Percentiles rank a stretch among this genome's conserved stretches.
Conservation (phyloP, 2,113 vertebrate genomes). For the Boleophthalmus pectinirostris region DNA sequence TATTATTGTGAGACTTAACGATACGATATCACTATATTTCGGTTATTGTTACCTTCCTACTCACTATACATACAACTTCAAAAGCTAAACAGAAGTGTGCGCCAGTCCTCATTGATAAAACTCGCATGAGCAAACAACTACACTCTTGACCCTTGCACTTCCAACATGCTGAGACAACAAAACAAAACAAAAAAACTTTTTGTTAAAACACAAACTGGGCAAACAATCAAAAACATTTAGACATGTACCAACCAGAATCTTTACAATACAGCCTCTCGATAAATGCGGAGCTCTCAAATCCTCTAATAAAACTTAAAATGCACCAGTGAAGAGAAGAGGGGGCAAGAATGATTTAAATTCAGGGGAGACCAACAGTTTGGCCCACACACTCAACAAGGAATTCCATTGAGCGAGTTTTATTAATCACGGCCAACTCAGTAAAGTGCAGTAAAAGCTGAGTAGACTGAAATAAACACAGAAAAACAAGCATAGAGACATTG, state of each 20-base stretch:
- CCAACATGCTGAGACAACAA: not conserved
- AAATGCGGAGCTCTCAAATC: constrained; percentile 44
- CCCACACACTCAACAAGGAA: constrained; percentile 36
- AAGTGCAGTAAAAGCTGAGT: not conserved
- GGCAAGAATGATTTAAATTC: constrained; percentile 57
- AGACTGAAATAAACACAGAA: not conserved
- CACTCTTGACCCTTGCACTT: not conserved
- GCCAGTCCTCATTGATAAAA: not conserved
- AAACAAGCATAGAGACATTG: too few relatives aligned
- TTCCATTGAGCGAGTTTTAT: constrained; percentile 36
- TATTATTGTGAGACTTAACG: too few relatives aligned
- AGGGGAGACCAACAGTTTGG: constrained; percentile 41
- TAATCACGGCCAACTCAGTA: not conserved
- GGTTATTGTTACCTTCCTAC: too few relatives aligned
- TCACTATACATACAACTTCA: not conserved
- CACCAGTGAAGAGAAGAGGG: constrained; percentile 14
- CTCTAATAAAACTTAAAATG: constrained; percentile 42
- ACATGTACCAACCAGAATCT: constrained; percentile 18
- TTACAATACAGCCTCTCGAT: constrained; percentile 17
- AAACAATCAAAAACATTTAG: constrained; percentile 6
- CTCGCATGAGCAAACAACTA: not conserved
- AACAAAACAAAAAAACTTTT: not conserved
- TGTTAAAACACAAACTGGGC: not conserved
- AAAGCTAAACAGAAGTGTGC: not conserved
- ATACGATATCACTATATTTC: too few relatives aligned